Evolutionary conservation across 2,797 vertebrate species (phyloP), one percentile per base, ranked within the genome.

Genomic region (Martes flavigula): DNA sequence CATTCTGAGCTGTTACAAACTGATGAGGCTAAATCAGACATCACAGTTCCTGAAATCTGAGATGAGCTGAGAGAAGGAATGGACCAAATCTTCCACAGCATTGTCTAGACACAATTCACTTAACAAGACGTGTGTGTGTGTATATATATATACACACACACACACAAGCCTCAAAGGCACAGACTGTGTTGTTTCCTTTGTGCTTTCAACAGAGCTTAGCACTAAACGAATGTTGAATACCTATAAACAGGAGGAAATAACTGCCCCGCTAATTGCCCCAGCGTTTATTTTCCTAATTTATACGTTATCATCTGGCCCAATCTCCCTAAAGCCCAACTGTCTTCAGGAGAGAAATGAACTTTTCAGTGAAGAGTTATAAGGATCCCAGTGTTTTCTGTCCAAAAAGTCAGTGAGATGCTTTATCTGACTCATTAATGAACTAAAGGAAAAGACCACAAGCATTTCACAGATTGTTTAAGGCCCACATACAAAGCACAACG

Each of bases 361-460:
- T 90, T 92, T 85, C 25, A 66, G n/a, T 4, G 51, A 92, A 92
- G 62, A 93, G 35, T 85, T 73, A 35, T 62, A 87, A 79, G 70
- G 35, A 18, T 54, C 73, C 54, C 77, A 94, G 14, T n/a, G 56
- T 92, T 94, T 96, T 96, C 79, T 92, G 23, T 79, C 58, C 5
- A 94, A 78, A 96, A 88, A 11, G 6, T 91, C 75, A 81, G 30
- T 66, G 40, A 94, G 18, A 51, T 79, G 40, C n/a, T 90, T 90
- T 87, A 72, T 2, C n/a, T 43, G 12, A 73, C 7, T 58, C 35
- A 73, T 0, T 92, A 21, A 35, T 78, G 15, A 90, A 64, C n/a
- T 38, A 84, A 70, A 46, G 17, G 7, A 30, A 90, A 95, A 87
- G 51, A 87, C 40, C 40, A 79, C 35, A 92, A 85, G 73, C 51